A percentile compares a stretch with the other conserved stretches of the same genome.
phyloP scores from a whole-genome alignment of 2,113 vertebrate genomes.

The Cavia porcellus region DNA sequence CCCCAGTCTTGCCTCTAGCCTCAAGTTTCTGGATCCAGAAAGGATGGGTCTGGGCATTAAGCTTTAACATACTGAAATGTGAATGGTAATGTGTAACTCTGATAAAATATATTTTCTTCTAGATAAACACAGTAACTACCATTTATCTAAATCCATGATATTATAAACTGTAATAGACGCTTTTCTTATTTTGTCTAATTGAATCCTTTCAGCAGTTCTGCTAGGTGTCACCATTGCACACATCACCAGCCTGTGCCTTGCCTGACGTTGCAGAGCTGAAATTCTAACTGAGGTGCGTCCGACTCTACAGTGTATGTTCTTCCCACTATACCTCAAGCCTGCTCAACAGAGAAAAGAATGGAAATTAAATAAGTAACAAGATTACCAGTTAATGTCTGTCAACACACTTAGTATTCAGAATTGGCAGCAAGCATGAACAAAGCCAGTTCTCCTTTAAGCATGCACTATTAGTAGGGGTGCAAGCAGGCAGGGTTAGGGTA shows the following conservation, averaged over 20 bases:
- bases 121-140: background rate
- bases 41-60: background rate
- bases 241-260: background rate
- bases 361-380: background rate
- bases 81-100: background rate
- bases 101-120: background rate
- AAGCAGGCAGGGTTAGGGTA: slow-evolving; percentile 86
- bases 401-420: slow-evolving; percentile 69
- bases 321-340: background rate
- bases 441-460: slow-evolving; percentile 79
- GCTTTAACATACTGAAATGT: background rate
- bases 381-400: background rate
- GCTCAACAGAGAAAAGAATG: background rate
- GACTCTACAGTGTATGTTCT: rapidly evolving
- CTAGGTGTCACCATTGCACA: background rate
- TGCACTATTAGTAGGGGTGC: slow-evolving; percentile 87
- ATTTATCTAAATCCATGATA: background rate
- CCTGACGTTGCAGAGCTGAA: background rate
- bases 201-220: background rate
- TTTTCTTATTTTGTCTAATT: background rate
- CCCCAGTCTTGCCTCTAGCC: background rate
- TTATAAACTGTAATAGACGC: background rate
- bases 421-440: slow-evolving; percentile 69
- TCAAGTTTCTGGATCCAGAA: background rate
- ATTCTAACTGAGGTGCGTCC: background rate